Conservation (phyloP, 1,140 invertebrate species). For the Lordiphosa collinella region DNA sequence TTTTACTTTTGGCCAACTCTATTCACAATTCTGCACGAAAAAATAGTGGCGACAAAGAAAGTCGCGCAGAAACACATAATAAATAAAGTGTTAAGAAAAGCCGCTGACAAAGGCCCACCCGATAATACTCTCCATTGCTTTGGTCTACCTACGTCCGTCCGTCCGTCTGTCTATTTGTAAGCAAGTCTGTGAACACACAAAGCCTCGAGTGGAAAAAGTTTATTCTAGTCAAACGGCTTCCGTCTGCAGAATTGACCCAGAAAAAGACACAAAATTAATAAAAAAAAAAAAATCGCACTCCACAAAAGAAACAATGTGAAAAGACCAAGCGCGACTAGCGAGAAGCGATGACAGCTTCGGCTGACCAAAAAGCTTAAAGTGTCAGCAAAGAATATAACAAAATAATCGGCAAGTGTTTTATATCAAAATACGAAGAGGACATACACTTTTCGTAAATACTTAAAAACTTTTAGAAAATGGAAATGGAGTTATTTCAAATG, state of each 20-base stretch:
- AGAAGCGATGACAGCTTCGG: slow-evolving; percentile 2
- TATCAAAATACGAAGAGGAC: no score
- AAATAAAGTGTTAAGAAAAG: slow-evolving; percentile 73
- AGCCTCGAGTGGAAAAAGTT: slow-evolving; percentile 59
- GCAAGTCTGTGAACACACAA: slow-evolving; percentile 23
- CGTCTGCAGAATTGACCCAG: slow-evolving; percentile 66
- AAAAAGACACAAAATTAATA: slow-evolving; percentile 62
- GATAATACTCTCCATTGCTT: slow-evolving; percentile 30
- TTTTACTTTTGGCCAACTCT: slow-evolving; percentile 17
- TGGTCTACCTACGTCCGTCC: slow-evolving; percentile 14
- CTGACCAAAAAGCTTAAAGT: slow-evolving; percentile 9
- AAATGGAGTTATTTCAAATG: no score
- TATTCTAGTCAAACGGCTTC: slow-evolving; percentile 71
- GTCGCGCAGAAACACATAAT: slow-evolving; percentile 53
- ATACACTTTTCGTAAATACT: no score
- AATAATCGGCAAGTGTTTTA: slow-evolving; percentile 3
- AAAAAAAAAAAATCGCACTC: slow-evolving; percentile 51
- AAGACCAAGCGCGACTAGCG: neutral
- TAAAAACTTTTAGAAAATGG: no score
- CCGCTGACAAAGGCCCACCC: slow-evolving; percentile 50
- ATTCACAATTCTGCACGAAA: slow-evolving; percentile 25
- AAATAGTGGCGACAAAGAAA: slow-evolving; percentile 62
- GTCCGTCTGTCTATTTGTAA: neutral
- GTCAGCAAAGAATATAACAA: slow-evolving; percentile 18
- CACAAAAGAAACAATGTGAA: slow-evolving; percentile 17